Evolutionary conservation across 1,140 invertebrate species (phyloP), one percentile per base, ranked within the genome.

Genomic region (Musca vetustissima): DNA sequence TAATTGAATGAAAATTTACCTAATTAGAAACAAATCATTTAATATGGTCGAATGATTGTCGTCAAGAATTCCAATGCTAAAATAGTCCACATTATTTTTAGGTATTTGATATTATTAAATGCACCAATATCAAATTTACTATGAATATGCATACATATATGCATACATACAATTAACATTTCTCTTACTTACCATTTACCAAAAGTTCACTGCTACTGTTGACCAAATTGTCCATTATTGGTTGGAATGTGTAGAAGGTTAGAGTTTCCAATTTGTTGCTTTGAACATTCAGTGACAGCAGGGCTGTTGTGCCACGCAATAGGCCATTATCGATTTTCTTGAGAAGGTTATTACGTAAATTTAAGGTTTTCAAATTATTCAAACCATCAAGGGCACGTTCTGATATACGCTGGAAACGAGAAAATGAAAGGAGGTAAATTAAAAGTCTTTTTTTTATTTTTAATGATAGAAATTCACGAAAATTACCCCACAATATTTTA

Each of bases 141-240:
- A n/a, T n/a, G n/a, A 21, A 8, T 55, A 21, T 17, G 19, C 17
- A 64, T n/a, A 43, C 28, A 24, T 13, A 55, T 19, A 24, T 24
- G 11, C 28, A 61, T 0, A 49, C 15, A 66, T 11, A 53, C 11
- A 28, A 28, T 28, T 4, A 28, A 28, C 28, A 28, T n/a, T n/a
- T n/a, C n/a, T n/a, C n/a, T n/a, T 67, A 88, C 89, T 91, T 83
- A 94, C 92, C 90, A 86, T 89, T 88, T 55, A 93, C 78, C 74
- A 89, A 87, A 76, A 94, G 87, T 84, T 89, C 87, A 76, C 91
- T 90, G 70, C 86, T 87, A 61, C 79, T 84, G 73, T 90, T 89
- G 80, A 90, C 90, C 76, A 93, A 85, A 82, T 92, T 93, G 67
- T 87, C 86, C 69, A 92, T 79, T 76, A 94, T 88, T 4, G 91